These are phyloP conservation scores for Eidolon helvum DNA, from an alignment of 2,113 vertebrate genomes.

Conservation along the genomic window DNA sequence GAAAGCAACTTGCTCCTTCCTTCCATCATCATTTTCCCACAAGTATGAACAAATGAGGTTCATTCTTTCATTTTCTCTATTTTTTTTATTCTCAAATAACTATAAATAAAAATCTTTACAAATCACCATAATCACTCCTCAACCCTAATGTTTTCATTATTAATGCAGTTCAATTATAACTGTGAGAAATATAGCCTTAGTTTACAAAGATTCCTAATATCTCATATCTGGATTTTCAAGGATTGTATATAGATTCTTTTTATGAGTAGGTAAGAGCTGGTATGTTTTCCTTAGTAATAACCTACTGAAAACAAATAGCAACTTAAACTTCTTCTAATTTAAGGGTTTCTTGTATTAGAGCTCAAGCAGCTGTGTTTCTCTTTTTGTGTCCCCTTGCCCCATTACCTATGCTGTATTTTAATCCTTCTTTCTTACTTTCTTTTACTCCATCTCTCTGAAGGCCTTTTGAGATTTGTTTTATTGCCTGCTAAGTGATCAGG, in stretches of 20 bases:
- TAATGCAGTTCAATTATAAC: not conserved
- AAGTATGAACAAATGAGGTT: not conserved
- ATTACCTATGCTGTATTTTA: not conserved
- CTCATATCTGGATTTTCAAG: not conserved
- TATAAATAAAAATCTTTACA: slow-evolving; percentile 14
- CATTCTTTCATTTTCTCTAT: not conserved
- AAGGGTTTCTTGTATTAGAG: not conserved
- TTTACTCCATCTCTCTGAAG: not conserved
- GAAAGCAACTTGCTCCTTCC: not conserved
- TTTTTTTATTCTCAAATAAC: slow-evolving; percentile 17
- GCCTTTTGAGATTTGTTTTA: not conserved
- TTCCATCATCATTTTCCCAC: not conserved
- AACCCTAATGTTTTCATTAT: slow-evolving; percentile 16
- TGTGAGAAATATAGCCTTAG: not conserved
- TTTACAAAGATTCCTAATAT: not conserved
- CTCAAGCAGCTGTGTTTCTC: not conserved
- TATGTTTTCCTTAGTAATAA: not conserved
- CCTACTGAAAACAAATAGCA: slow-evolving; percentile 11
- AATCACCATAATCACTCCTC: not conserved
- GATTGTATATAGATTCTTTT: not conserved
- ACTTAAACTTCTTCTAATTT: not conserved
- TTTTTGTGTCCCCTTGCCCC: not conserved
- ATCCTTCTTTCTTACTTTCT: not conserved
- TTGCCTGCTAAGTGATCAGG: not conserved
- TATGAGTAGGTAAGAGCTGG: not conserved